A percentile compares a stretch with the other conserved stretches of the same genome.
phyloP scores from a whole-genome alignment of 2,888 invertebrate species.

The Hypolimnas misippus region DNA sequence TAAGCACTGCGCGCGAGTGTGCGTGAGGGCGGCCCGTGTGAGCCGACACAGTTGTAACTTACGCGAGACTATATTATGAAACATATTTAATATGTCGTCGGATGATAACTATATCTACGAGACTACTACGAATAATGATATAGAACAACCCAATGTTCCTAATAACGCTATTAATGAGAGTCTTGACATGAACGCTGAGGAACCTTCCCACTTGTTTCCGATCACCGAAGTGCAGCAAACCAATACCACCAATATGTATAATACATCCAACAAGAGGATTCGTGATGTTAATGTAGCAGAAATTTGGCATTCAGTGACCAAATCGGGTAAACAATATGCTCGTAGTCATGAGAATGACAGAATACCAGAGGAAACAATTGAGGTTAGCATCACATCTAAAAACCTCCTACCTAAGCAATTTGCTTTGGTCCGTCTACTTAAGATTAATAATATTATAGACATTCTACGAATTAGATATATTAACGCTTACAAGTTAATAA shows the following conservation, averaged over 20 bases:
- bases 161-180: too few relatives aligned
- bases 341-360: background rate
- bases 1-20: background rate
- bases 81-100: too few relatives aligned
- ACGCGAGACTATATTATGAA: too few relatives aligned
- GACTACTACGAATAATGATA: too few relatives aligned
- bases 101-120: too few relatives aligned
- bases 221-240: too few relatives aligned
- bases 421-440: background rate
- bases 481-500: background rate
- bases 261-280: background rate
- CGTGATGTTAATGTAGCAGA: background rate
- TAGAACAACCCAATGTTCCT: too few relatives aligned
- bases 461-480: background rate
- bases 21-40: background rate
- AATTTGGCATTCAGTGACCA: background rate
- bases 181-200: too few relatives aligned
- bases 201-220: too few relatives aligned
- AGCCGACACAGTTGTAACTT: background rate
- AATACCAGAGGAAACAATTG: background rate
- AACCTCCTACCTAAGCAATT: background rate
- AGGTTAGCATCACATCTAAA: background rate
- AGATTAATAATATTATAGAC: background rate
- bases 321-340: background rate
- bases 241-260: too few relatives aligned